Evolutionary conservation across 2,113 vertebrate species (phyloP).

Genomic region (Aldabrachelys gigantea): DNA sequence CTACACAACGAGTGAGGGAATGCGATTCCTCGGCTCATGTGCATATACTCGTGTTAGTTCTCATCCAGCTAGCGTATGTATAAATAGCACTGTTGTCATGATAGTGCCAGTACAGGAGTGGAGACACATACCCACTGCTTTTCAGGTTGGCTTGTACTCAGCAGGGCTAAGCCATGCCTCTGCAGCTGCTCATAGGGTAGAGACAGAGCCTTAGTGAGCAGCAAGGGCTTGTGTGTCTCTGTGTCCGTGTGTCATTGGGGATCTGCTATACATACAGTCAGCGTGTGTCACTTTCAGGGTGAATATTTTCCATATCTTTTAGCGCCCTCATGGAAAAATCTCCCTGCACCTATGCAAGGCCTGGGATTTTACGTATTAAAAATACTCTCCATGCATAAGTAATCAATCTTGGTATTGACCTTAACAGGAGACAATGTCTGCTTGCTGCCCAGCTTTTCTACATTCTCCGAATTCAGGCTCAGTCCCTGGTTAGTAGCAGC

Average conservation of each 20-base stretch:
- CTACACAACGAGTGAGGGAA: too few species aligned
- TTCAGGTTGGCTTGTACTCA: too few species aligned
- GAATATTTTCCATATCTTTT: background rate
- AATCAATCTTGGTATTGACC: slow-evolving; percentile 28
- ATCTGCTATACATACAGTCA: background rate
- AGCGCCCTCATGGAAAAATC: background rate
- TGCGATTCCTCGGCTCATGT: too few species aligned
- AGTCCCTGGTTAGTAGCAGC: background rate
- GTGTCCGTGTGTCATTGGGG: background rate
- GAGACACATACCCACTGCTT: too few species aligned
- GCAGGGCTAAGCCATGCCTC: too few species aligned
- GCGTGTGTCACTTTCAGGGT: background rate
- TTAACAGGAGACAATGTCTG: background rate
- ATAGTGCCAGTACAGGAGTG: too few species aligned
- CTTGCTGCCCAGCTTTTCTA: rapidly evolving
- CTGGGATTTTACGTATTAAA: slow-evolving; percentile 33
- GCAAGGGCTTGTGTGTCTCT: background rate
- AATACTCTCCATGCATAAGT: slow-evolving; percentile 2
- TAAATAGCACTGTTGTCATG: too few species aligned
- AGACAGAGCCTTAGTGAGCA: background rate
- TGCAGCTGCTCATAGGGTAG: background rate
- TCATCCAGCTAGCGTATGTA: too few species aligned
- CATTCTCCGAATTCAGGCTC: background rate
- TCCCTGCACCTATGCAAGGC: background rate
- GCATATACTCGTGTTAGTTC: too few species aligned